These are phyloP conservation scores for Plumapathes pennacea DNA, from an alignment of 92 coral and sea anemone genomes.

Conservation along the genomic window DNA sequence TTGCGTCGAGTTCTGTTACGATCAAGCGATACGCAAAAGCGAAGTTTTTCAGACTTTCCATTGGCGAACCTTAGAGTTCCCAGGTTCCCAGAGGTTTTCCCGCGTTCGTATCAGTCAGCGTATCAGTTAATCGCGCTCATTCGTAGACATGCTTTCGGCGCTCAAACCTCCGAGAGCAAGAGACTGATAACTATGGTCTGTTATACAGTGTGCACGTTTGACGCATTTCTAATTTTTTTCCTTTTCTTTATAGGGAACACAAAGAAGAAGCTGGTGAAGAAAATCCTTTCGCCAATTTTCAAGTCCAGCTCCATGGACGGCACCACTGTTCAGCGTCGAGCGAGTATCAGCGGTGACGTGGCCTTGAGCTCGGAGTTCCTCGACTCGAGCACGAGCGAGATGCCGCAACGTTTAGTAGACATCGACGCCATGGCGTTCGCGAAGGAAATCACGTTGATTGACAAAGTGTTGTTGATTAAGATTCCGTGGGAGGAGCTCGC, in stretches of 20 bases:
- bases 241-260: constrained; percentile 70
- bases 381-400: constrained; percentile 45
- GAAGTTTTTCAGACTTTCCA: too few relatives aligned
- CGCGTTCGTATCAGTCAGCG: too few relatives aligned
- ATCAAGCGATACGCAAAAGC: too few relatives aligned
- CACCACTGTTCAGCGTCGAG: constrained; percentile 53
- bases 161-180: too few relatives aligned
- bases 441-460: constrained; percentile 90
- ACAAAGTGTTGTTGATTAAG: constrained; percentile 88
- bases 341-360: constrained; percentile 71
- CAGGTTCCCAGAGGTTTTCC: too few relatives aligned
- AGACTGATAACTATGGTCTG: too few relatives aligned
- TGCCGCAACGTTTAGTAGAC: constrained; percentile 83
- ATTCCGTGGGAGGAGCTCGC: constrained; percentile 95
- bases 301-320: constrained; percentile 83
- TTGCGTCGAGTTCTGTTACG: too few relatives aligned
- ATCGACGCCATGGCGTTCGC: constrained; percentile 81
- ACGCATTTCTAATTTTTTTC: not conserved
- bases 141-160: too few relatives aligned
- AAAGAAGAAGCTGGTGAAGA: constrained; percentile 86
- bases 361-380: constrained; percentile 54
- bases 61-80: too few relatives aligned
- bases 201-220: too few relatives aligned
- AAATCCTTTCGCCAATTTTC: constrained; percentile 88
- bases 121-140: too few relatives aligned